phyloP scores from a whole-genome alignment of 1,140 invertebrate species.

The Ladona fulva region DNA sequence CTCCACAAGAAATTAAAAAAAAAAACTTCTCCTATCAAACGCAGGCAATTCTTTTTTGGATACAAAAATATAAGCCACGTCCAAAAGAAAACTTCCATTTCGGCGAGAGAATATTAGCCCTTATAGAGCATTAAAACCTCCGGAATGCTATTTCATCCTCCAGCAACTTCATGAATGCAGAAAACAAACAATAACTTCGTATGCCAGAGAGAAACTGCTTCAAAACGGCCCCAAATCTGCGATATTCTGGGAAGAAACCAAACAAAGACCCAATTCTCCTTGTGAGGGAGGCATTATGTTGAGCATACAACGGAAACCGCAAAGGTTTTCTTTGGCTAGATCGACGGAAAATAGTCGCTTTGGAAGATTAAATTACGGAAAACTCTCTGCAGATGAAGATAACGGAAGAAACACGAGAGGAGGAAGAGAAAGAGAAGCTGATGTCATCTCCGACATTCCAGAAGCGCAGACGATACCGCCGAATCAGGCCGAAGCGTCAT shows the following conservation, averaged over 20 bases:
- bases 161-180: too few relatives aligned
- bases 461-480: not conserved
- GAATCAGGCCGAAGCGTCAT: not conserved
- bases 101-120: too few relatives aligned
- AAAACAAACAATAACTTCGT: too few relatives aligned
- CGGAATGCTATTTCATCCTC: too few relatives aligned
- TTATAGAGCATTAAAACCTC: too few relatives aligned
- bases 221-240: not conserved
- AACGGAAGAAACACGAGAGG: not conserved
- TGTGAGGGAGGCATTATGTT: not conserved
- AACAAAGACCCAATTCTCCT: not conserved
- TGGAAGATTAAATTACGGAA: not conserved
- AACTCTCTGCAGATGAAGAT: not conserved
- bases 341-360: not conserved
- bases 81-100: too few relatives aligned
- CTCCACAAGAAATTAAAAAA: too few relatives aligned
- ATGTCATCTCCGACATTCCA: not conserved
- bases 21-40: too few relatives aligned
- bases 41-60: too few relatives aligned
- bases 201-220: too few relatives aligned
- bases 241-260: not conserved
- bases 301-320: not conserved
- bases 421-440: not conserved
- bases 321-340: not conserved
- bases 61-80: too few relatives aligned